phyloP scores from a whole-genome alignment of 1,140 invertebrate species.

The Antheraea mylitta region DNA sequence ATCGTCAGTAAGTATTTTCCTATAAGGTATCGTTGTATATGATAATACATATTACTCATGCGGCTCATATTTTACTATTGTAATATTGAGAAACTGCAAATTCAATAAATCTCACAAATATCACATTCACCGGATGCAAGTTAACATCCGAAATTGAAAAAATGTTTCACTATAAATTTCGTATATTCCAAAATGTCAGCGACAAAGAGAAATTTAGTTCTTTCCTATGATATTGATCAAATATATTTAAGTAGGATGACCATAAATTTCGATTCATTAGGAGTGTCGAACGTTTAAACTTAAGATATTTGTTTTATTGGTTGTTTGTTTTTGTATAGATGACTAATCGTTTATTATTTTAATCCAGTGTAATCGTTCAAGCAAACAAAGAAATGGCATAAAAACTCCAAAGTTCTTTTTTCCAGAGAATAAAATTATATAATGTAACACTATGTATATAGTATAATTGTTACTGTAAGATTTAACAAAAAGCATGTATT shows the following conservation, averaged over 20 bases:
- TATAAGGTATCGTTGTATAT: no score
- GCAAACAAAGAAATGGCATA: not conserved
- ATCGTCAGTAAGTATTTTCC: no score
- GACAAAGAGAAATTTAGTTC: slow-evolving; percentile 28
- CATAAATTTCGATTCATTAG: slow-evolving; percentile 17
- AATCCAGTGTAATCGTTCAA: not conserved
- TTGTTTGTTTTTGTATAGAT: not conserved
- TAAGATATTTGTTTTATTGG: not conserved
- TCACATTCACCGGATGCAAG: slow-evolving; percentile 56
- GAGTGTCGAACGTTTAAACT: not conserved
- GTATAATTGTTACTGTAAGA: no score
- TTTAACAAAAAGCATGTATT: no score
- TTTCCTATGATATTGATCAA: slow-evolving; percentile 53
- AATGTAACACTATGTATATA: no score
- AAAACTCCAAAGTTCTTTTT: no score
- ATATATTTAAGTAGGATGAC: slow-evolving; percentile 31
- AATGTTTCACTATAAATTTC: slow-evolving; percentile 22
- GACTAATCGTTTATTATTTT: not conserved
- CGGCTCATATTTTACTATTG: no score
- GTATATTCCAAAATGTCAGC: slow-evolving; percentile 39
- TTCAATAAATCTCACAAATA: slow-evolving; percentile 44
- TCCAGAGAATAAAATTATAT: no score
- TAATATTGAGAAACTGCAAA: not conserved
- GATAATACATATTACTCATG: no score
- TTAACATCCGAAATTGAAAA: slow-evolving; percentile 29